Conservation (phyloP, 2,797 vertebrate species). For the Gobio occitaniae region DNA sequence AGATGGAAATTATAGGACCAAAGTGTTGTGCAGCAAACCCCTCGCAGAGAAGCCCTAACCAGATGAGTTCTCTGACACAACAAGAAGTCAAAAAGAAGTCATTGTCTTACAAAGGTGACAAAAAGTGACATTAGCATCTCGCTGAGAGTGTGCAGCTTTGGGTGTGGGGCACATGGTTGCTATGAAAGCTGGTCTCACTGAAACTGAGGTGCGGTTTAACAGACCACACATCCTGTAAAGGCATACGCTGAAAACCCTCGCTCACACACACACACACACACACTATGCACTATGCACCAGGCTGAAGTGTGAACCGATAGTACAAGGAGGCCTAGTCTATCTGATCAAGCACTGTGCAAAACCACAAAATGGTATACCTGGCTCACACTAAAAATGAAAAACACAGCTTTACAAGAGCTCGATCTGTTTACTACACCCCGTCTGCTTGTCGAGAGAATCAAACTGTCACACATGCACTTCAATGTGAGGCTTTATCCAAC, state of each 20-base stretch:
- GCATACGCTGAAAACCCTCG: constrained; percentile 48
- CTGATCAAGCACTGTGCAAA: constrained; percentile 61
- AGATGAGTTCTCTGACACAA: neutral
- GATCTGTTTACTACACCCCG: neutral
- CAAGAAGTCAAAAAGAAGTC: constrained; percentile 7
- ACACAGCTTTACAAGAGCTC: constrained; percentile 70
- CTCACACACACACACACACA: constrained; percentile 11
- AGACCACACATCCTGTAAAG: constrained; percentile 74
- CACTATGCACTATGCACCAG: constrained; percentile 50
- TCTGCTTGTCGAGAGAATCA: constrained; percentile 41
- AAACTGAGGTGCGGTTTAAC: constrained; percentile 70
- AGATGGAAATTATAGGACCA: neutral
- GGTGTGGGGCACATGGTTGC: constrained; percentile 49
- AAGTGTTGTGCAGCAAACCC: neutral
- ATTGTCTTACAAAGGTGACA: constrained; percentile 39
- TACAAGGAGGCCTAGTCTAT: constrained; percentile 50
- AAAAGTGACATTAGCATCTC: constrained; percentile 33
- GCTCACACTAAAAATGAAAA: constrained; percentile 75
- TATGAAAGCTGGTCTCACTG: constrained; percentile 53
- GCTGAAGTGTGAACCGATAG: constrained; percentile 63
- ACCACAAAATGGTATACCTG: constrained; percentile 67
- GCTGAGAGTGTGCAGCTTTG: constrained; percentile 41
- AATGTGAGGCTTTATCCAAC: neutral
- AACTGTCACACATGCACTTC: constrained; percentile 63
- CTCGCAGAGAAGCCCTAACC: neutral